These are phyloP conservation scores for Epicauta chinensis DNA, from an alignment of 1,140 invertebrate genomes.

Conservation along the genomic window DNA sequence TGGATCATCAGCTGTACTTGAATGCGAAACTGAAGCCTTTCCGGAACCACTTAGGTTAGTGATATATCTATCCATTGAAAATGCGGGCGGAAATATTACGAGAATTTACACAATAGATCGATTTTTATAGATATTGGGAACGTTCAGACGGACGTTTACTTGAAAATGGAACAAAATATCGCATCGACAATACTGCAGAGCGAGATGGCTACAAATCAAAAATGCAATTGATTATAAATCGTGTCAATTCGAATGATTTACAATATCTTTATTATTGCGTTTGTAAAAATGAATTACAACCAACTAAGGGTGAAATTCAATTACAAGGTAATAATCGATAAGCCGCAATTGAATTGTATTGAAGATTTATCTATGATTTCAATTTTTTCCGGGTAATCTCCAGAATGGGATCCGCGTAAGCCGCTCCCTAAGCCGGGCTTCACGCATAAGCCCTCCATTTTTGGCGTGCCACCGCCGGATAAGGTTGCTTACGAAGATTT, in stretches of 20 bases:
- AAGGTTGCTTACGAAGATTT: slow-evolving; percentile 52
- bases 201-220: slow-evolving; percentile 42
- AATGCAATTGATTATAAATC: slow-evolving; percentile 71
- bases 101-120: not conserved
- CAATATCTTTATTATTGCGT: slow-evolving; percentile 72
- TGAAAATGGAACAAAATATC: slow-evolving; percentile 62
- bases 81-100: too few relatives aligned
- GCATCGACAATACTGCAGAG: slow-evolving; percentile 51
- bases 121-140: slow-evolving; percentile 65
- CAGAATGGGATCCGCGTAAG: slow-evolving; percentile 46
- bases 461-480: slow-evolving; percentile 51
- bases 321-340: slow-evolving; percentile 53
- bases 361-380: too few relatives aligned
- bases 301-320: slow-evolving; percentile 67
- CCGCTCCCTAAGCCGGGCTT: slow-evolving; percentile 33
- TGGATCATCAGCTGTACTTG: slow-evolving; percentile 62
- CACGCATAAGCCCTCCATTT: slow-evolving; percentile 32
- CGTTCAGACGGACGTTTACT: slow-evolving; percentile 66
- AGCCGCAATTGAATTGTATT: slow-evolving; percentile 7
- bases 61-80: not conserved
- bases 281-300: slow-evolving; percentile 72
- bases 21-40: slow-evolving; percentile 84
- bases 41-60: slow-evolving; percentile 65
- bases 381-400: too few relatives aligned
- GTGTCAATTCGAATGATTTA: slow-evolving; percentile 57